These are phyloP conservation scores for Anthopleura sola DNA, from an alignment of 64 coral and sea anemone genomes.

Conservation along the genomic window DNA sequence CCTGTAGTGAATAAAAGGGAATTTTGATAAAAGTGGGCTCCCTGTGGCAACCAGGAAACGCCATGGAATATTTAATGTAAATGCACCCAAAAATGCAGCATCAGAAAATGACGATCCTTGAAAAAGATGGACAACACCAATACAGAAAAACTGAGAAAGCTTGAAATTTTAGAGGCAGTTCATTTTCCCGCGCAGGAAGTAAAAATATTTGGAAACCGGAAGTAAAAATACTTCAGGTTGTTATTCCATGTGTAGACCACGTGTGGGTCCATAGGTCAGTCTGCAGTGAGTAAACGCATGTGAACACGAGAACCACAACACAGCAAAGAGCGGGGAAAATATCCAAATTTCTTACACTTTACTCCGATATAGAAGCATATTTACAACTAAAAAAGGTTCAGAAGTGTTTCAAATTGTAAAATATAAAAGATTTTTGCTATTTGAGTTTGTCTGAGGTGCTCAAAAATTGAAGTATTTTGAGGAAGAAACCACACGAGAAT, in stretches of 20 bases:
- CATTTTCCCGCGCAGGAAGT: no score
- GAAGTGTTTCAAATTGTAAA: background rate
- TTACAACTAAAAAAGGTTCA: background rate
- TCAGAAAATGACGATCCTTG: no score
- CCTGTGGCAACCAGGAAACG: no score
- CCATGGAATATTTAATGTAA: no score
- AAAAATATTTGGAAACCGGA: background rate
- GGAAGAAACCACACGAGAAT: background rate
- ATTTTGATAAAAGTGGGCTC: no score
- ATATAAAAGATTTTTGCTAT: no score
- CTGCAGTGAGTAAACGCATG: background rate
- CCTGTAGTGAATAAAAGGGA: slow-evolving; percentile 22
- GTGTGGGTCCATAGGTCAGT: background rate
- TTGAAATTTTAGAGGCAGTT: no score
- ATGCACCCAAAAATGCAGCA: no score
- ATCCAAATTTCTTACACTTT: background rate
- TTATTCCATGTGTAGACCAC: background rate
- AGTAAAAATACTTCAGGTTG: background rate
- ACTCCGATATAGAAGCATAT: background rate
- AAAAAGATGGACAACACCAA: no score
- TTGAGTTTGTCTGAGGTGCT: no score
- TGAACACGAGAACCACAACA: background rate
- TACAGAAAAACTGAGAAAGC: no score
- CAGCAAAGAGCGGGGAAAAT: background rate
- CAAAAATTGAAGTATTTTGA: background rate